Evolutionary conservation across 2,113 vertebrate species (phyloP).

Genomic region (Erythrolamprus reginae): DNA sequence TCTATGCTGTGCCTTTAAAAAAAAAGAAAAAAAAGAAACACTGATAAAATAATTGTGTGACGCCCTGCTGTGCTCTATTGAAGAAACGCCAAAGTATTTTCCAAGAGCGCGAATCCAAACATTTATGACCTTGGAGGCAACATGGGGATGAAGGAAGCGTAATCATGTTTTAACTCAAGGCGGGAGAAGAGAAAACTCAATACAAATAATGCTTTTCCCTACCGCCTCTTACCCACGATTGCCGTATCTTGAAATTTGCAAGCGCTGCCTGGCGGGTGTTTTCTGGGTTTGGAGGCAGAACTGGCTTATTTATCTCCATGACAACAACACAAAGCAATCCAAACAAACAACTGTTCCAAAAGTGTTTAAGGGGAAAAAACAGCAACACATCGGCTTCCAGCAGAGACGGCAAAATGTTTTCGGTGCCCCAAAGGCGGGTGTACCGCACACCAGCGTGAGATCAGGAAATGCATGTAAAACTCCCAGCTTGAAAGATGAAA

Average conservation of each 20-base stretch:
- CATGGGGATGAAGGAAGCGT: not conserved
- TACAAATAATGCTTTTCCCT: not conserved
- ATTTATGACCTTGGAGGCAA: not conserved
- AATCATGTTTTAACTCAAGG: not conserved
- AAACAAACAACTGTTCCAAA: not conserved
- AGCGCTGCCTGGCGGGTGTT: not conserved
- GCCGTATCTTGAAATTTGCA: not conserved
- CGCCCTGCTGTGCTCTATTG: not conserved
- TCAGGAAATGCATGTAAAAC: not conserved
- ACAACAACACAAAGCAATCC: not conserved
- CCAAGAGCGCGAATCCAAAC: not conserved
- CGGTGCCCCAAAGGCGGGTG: not conserved
- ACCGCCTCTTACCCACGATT: too few relatives aligned
- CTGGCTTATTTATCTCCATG: not conserved
- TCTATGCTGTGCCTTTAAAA: too few relatives aligned
- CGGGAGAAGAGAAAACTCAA: not conserved
- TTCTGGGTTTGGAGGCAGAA: not conserved
- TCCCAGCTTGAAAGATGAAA: not conserved
- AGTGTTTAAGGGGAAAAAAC: not conserved
- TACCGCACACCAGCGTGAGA: not conserved
- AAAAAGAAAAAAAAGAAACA: too few relatives aligned
- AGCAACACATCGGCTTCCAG: conserved; percentile 7
- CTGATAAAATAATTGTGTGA: not conserved
- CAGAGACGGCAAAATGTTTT: not conserved
- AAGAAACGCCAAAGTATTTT: not conserved